These are phyloP conservation scores for Sitophilus oryzae DNA, from an alignment of 1,140 invertebrate species.

Conservation along the genomic window DNA sequence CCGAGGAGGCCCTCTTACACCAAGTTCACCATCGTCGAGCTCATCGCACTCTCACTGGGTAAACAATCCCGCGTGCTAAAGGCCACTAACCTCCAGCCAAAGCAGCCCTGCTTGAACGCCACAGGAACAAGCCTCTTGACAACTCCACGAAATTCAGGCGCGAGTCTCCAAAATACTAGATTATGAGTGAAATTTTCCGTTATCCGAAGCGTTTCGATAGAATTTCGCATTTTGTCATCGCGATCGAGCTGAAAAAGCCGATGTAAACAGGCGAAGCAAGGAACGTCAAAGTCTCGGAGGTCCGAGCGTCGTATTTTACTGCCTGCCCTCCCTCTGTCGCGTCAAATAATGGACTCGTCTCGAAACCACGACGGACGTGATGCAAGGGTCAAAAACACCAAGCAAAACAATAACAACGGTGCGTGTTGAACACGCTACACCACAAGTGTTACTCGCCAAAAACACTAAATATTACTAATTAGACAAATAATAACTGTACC, in stretches of 20 bases:
- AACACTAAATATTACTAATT: not conserved
- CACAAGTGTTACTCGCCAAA: not conserved
- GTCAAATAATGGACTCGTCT: slow-evolving; percentile 37
- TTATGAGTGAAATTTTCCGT: too few relatives aligned
- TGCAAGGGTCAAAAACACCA: slow-evolving; percentile 48
- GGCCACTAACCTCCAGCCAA: slow-evolving; percentile 39
- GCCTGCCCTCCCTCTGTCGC: slow-evolving; percentile 22
- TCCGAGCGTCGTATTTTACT: slow-evolving; percentile 15
- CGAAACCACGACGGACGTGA: slow-evolving; percentile 28
- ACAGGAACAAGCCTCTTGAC: not conserved
- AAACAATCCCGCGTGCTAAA: slow-evolving; percentile 41
- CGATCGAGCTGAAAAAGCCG: slow-evolving; percentile 11
- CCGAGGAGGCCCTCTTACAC: slow-evolving; percentile 7
- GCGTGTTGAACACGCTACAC: slow-evolving; percentile 47
- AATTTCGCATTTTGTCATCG: slow-evolving; percentile 20
- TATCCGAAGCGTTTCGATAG: not conserved
- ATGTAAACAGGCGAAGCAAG: slow-evolving; percentile 13
- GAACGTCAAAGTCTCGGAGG: slow-evolving; percentile 16
- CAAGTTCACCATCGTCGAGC: slow-evolving; percentile 12
- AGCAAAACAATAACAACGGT: slow-evolving; percentile 59
- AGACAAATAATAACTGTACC: not conserved
- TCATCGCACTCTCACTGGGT: slow-evolving; percentile 35
- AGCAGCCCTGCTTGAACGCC: slow-evolving; percentile 6
- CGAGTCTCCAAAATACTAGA: too few relatives aligned
- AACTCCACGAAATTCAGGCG: too few relatives aligned